Base-by-base conservation (phyloP, 2,888 invertebrate species). In the Thecocarcelia acutangulata region DNA sequence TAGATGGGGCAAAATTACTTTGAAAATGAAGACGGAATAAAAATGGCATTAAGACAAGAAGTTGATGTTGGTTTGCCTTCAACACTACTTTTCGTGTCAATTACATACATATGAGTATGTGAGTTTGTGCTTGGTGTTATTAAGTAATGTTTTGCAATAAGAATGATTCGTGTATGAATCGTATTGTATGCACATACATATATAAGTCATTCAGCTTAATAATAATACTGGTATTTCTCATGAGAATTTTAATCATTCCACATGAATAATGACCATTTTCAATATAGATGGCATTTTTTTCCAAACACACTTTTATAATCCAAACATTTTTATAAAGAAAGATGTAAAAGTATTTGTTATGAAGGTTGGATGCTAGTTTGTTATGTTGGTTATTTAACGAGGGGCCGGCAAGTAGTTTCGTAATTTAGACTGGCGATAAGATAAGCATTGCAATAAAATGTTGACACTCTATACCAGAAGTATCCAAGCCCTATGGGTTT, bases 221-320 rank as follows among this genome's bases (percentile, higher is more conserved):
- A 78, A 78, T 78, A 78, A 82, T 73, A 78, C 59, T 78, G 78
- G 86, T 84, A 87, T 87, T 86, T 85, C 86, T 86, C 86, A 84
- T 78, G 87, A 86, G 87, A 86, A 85, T 87, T 87, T 85, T 84
- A 87, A 87, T 86, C 87, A 87, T 87, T 85, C 86, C 85, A 84
- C 79, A 85, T 87, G 87, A 87, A 85, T 86, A 86, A 87, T 87
- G 86, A 85, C 86, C 85, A 83, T 78, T 82, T 80, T 84, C 83
- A 83, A 78, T 78, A 82, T 59, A 48, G 48, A 66, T 82, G 82
- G 78, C 82, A 82, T 79, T 79, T 82, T 66, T 66, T 82, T 59
- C 17, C 12, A 42, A 61, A 21, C 19, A 69, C 8, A 61, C 40
- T 48, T 17, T 56, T 48, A 72, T 21, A 69, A 50, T 6, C 37